Evolutionary conservation across 92 coral and sea anemone genomes (phyloP).

Genomic region (Pocillopora meandrina): DNA sequence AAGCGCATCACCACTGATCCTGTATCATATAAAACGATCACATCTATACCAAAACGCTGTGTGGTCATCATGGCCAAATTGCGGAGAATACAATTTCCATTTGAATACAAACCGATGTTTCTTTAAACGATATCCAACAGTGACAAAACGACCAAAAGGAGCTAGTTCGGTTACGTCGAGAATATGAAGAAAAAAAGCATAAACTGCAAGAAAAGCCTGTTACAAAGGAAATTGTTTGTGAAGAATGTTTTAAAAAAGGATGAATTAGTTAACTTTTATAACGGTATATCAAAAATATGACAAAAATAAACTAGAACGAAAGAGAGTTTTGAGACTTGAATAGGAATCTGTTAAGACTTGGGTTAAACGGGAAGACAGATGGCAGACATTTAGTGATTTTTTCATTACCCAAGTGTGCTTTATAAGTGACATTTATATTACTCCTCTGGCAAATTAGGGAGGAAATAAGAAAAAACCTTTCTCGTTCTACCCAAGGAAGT

Average conservation of each 20-base stretch:
- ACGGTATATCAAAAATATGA: constrained; percentile 25
- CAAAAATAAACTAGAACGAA: constrained; percentile 64
- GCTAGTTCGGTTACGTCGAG: constrained; percentile 9
- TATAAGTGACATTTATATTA: constrained; percentile 26
- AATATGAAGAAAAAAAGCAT: constrained; percentile 14
- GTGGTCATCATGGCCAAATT: constrained; percentile 13
- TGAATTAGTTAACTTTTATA: constrained; percentile 46
- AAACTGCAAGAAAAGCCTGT: constrained; percentile 18
- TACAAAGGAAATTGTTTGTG: constrained; percentile 17
- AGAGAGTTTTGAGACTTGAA: constrained; percentile 28
- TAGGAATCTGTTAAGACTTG: constrained; percentile 66
- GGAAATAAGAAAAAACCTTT: constrained; percentile 34
- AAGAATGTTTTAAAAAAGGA: constrained; percentile 28
- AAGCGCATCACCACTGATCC: constrained; percentile 14
- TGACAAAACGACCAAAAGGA: constrained; percentile 23
- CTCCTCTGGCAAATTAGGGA: constrained; percentile 50
- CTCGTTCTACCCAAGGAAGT: constrained; percentile 60
- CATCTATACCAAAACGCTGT: constrained; percentile 9
- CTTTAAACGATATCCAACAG: background rate
- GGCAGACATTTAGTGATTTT: constrained; percentile 50
- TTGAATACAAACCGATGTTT: constrained; percentile 26
- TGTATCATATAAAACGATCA: constrained; percentile 13
- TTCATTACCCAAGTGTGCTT: constrained; percentile 65
- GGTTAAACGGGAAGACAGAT: constrained; percentile 52
- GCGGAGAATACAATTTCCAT: constrained; percentile 5